These are phyloP conservation scores for Tetragonula clypearis DNA, from an alignment of 1,140 invertebrate species.

Conservation along the genomic window DNA sequence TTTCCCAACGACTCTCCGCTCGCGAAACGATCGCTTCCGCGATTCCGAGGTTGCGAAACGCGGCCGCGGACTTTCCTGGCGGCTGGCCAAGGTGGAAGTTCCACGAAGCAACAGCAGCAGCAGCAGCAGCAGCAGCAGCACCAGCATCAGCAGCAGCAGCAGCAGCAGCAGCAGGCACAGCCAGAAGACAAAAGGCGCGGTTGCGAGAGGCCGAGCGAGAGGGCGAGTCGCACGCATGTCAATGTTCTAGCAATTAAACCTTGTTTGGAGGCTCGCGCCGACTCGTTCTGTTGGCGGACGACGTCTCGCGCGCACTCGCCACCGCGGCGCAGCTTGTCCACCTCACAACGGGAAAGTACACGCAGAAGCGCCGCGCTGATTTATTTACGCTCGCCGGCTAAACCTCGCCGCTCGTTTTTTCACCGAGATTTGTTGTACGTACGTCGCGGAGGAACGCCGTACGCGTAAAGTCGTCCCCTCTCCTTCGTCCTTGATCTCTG, in stretches of 20 bases:
- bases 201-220: slow-evolving; percentile 26
- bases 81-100: slow-evolving; percentile 46
- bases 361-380: slow-evolving; percentile 72
- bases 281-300: slow-evolving; percentile 53
- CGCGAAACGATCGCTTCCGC: slow-evolving; percentile 20
- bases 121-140: slow-evolving; percentile 26
- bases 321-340: slow-evolving; percentile 22
- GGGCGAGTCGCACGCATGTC: slow-evolving; percentile 66
- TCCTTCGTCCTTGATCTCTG: neutral
- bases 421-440: slow-evolving; percentile 45
- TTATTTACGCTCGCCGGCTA: slow-evolving; percentile 66
- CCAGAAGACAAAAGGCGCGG: slow-evolving; percentile 66
- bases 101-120: slow-evolving; percentile 48
- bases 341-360: slow-evolving; percentile 57
- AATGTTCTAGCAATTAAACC: slow-evolving; percentile 75
- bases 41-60: slow-evolving; percentile 32
- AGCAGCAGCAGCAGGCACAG: slow-evolving; percentile 16
- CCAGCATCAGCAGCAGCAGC: slow-evolving; percentile 32
- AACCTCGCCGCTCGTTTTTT: slow-evolving; percentile 52
- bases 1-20: too few relatives aligned
- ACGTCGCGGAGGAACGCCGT: slow-evolving; percentile 15
- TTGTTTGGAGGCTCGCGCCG: slow-evolving; percentile 67
- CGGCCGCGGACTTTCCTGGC: slow-evolving; percentile 23
- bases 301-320: slow-evolving; percentile 3
- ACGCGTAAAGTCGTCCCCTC: neutral